Evolutionary conservation across 2,113 vertebrate genomes (phyloP).

Genomic region (Pelobates fuscus): DNA sequence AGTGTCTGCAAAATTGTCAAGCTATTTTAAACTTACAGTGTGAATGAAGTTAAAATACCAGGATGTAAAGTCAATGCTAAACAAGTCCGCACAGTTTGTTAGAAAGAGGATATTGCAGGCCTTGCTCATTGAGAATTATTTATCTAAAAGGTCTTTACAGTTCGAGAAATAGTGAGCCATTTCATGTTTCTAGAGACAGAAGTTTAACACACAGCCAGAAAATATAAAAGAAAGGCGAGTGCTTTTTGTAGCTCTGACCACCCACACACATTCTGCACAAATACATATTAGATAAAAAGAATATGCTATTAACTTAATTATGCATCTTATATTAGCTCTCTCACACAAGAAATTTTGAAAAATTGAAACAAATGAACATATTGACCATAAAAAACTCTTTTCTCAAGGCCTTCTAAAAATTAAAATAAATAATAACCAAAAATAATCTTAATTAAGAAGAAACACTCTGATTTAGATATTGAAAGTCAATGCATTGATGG

Average conservation of each 20-base stretch:
- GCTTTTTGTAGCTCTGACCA: conserved; percentile 14
- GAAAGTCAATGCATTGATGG: too few relatives aligned
- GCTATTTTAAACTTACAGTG: neutral
- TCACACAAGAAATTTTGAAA: neutral
- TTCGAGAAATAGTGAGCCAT: neutral
- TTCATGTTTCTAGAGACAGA: neutral
- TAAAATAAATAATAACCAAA: too few relatives aligned
- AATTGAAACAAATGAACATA: too few relatives aligned
- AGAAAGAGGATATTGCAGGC: conserved; percentile 7
- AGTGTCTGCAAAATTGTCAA: neutral
- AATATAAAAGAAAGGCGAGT: neutral
- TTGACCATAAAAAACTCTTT: too few relatives aligned
- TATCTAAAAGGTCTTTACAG: conserved; percentile 13
- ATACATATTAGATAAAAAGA: conserved; percentile 3
- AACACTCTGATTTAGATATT: too few relatives aligned
- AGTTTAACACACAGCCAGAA: neutral
- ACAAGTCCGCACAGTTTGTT: conserved; percentile 8
- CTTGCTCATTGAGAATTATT: conserved; percentile 7
- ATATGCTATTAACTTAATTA: conserved; percentile 24
- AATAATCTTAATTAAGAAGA: too few relatives aligned
- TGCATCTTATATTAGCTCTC: neutral
- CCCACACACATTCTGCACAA: conserved; percentile 1
- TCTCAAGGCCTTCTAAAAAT: too few relatives aligned
- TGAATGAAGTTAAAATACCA: conserved; percentile 1
- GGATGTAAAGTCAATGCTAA: neutral